Base-by-base conservation (phyloP, 2,888 invertebrate genomes). In the Ennomos fuscantarius region DNA sequence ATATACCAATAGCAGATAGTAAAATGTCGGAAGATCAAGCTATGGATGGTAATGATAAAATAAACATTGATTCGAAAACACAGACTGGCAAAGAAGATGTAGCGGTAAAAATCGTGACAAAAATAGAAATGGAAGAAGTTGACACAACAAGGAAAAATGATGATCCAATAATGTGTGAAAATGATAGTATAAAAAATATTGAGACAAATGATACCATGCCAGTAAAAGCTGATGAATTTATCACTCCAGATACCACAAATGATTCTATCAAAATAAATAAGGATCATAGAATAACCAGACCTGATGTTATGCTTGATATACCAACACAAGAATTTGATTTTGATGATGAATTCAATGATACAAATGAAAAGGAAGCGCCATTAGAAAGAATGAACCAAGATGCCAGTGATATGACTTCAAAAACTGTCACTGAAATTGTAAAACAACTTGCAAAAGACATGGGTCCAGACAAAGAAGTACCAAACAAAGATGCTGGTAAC, bases 271-370 rank as follows among this genome's bases (percentile, higher is more conserved):
- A 49, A 12, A 64, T 62, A 8, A 66, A 64, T 34, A 48, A 57
- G 36, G 73, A 74, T 10, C 86, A 86, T 62, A 70, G 76, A 2
- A 65, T 89, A 2, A 78, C 76, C n/a, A 78, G 78, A 68, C 88
- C 88, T 1, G 82, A 90, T 68, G 71, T 79, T 9, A 90, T 90
- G 89, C 60, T 89, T 37, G 85, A 89, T 64, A 89, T 90, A 69
- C 89, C 89, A 6, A 78, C 78, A 1, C 86, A 87, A 65, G 84
- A 85, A 13, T 42, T 84, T 65, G 81, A 81, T 62, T 69, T 67
- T 45, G 77, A 74, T 11, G 66, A 62, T 10, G 67, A 62, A 37
- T 43, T 71, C 37, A 64, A 65, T 40, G 55, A 62, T 15, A 49
- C 47, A 33, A 51, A 11, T 11, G 46, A 46, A 31, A 31, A 11